Base-by-base conservation (phyloP, 1,140 invertebrate species). In the Apis laboriosa region DNA sequence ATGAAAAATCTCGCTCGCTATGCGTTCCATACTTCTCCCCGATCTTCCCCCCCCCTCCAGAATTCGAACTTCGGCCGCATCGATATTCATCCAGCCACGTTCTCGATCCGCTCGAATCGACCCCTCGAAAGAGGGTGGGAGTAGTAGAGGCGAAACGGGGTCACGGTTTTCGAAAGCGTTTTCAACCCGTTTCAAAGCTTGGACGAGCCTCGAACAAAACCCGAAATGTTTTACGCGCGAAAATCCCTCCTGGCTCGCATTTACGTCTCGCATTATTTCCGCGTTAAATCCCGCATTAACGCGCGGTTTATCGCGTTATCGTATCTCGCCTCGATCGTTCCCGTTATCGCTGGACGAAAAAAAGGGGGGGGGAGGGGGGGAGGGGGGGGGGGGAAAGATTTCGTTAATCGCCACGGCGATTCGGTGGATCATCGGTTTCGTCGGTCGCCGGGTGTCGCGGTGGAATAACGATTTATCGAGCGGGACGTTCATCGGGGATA, bases 401-500 rank as follows among this genome's bases (percentile, higher is more conserved):
- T 17, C 17, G 74, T 83, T 70, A 77, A 77, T 77, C 63, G 63
- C 24, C 66, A n/a, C 61, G 70, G 70, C 19, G 43, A 53, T 76
- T 87, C 55, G 79, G 60, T 60, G 86, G 77, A 80, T 87, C 73
- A 66, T 74, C 70, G 72, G 58, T 71, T 17, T 21, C 80, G 60
- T 24, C 71, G 60, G n/a, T 84, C 74, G 58, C n/a, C n/a, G n/a
- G n/a, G n/a, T n/a, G 15, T 51, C 24, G 24, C 24, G 24, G 24
- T 24, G 34, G 28, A 61, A 64, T 86, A 84, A 86, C 74, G 82
- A 86, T 89, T 83, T 89, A 89, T 86, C 70, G 67, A 28, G n/a
- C 28, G 66, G 67, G 84, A 85, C 79, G 77, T 87, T 90, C 84
- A 89, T 86, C 87, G 71, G 84, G 90, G 24, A 24, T 24, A 24